Base-by-base conservation (phyloP, 2,113 vertebrate genomes). In the Drymodes brunneopygia region DNA sequence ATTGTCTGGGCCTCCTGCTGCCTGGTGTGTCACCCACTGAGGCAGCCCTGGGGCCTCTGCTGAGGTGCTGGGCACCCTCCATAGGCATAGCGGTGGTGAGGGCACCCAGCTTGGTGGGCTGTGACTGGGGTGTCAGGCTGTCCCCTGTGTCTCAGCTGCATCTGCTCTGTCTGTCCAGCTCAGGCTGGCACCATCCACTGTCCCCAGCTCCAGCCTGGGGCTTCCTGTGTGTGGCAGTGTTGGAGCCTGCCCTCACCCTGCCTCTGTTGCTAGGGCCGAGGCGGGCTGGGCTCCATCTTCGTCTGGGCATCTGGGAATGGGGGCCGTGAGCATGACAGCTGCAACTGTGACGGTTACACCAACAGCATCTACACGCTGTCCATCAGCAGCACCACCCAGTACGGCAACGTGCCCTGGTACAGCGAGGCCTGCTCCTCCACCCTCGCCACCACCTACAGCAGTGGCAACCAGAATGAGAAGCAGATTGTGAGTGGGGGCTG, bases 331-430 rank as follows among this genome's bases (percentile, higher is more conserved):
- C 98, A 99, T 14, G 99, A 99, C 99, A 99, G 98, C 98, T 99
- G 99, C 95, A 99, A 99, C 98, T 99, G 99, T 19, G 99, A 99
- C 1, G 99, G 99, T 97, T 99, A 99, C 98, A 99, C 99, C 97
- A 99, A 99, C 98, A 99, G 99, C 98, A 99, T 99, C 97, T 99
- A 99, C 98, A 99, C 99, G 0, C 98, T 99, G 93, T 99, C 99
- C 97, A 99, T 99, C 98, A 99, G 99, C 98, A 99, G 99, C 95
- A 99, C 99, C 97, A 99, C 99, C 0, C 99, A 99, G 98, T 97
- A 98, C 0, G 99, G 99, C 82, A 99, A 98, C 1, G 99, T 99
- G 96, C 99, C 99, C 58, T 99, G 99, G 99, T 99, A 99, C 98
- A 99, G 99, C 19, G 99, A 99, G 97, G 99, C 99, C 96, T 99